These are phyloP conservation scores for Rhamnusium bicolor DNA, from an alignment of 2,888 invertebrate species.

Conservation along the genomic window DNA sequence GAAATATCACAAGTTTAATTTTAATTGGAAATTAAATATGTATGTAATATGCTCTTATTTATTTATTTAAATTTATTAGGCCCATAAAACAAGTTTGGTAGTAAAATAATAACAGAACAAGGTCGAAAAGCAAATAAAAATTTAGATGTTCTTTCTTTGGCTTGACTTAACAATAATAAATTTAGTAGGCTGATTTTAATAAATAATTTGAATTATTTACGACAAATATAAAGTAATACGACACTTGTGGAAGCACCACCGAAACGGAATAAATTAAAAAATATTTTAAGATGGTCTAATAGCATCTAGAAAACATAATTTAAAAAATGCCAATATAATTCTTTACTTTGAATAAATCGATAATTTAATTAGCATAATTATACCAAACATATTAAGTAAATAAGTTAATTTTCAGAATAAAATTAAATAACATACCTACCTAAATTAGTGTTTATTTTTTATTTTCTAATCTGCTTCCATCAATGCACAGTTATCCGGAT, in stretches of 20 bases:
- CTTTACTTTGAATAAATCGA: slow-evolving; percentile 14
- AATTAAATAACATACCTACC: slow-evolving; percentile 23
- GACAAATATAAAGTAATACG: not conserved
- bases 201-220: slow-evolving; percentile 3
- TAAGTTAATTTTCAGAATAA: slow-evolving; percentile 28
- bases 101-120: not conserved
- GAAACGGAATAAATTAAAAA: slow-evolving; percentile 14
- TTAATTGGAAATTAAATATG: not conserved
- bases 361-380: slow-evolving; percentile 34
- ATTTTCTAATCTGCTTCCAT: slow-evolving; percentile 11
- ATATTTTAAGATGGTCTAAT: not conserved
- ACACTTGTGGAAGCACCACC: not conserved
- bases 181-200: not conserved
- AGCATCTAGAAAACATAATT: not conserved
- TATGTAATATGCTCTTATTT: not conserved
- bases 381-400: slow-evolving; percentile 26
- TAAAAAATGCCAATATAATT: slow-evolving; percentile 1
- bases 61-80: not conserved
- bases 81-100: not conserved
- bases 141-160: not conserved
- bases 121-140: slow-evolving; percentile 11
- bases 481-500: slow-evolving; percentile 7
- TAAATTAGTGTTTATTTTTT: slow-evolving; percentile 6
- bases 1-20: not conserved
- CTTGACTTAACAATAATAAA: not conserved